Conservation (phyloP, 2,113 vertebrate species). For the Pyxicephalus adspersus region DNA sequence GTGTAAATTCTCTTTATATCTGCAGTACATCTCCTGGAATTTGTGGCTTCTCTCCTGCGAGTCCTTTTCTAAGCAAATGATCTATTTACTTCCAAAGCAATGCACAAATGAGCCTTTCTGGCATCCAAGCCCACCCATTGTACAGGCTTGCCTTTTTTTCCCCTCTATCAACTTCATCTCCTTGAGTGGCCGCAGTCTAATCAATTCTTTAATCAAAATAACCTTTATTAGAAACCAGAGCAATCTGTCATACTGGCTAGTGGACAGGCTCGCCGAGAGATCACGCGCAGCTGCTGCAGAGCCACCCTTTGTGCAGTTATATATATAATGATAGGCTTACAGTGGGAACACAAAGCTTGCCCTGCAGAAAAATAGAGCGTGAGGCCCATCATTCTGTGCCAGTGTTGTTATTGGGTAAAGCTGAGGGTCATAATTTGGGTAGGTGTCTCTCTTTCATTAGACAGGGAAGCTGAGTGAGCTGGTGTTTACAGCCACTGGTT, state of each 20-base stretch:
- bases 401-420: neutral
- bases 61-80: conserved; percentile 11
- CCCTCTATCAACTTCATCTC: neutral
- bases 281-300: neutral
- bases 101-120: neutral
- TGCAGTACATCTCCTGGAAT: neutral
- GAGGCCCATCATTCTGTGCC: neutral
- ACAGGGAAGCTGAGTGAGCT: neutral
- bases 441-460: neutral
- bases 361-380: neutral
- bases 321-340: conserved; percentile 1
- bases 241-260: conserved; percentile 10
- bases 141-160: neutral
- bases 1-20: neutral
- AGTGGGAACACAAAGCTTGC: neutral
- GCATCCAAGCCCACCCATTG: neutral
- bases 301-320: conserved; percentile 20
- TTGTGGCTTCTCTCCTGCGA: conserved; percentile 5
- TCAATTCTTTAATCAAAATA: conserved; percentile 53
- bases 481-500: too few relatives aligned
- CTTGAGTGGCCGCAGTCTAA: conserved; percentile 42
- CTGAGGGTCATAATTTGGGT: neutral
- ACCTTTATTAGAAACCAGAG: conserved; percentile 45
- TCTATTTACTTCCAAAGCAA: conserved; percentile 20
- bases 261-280: neutral